Conservation (phyloP, 2,888 invertebrate genomes). For the Andrena trimmerana region DNA sequence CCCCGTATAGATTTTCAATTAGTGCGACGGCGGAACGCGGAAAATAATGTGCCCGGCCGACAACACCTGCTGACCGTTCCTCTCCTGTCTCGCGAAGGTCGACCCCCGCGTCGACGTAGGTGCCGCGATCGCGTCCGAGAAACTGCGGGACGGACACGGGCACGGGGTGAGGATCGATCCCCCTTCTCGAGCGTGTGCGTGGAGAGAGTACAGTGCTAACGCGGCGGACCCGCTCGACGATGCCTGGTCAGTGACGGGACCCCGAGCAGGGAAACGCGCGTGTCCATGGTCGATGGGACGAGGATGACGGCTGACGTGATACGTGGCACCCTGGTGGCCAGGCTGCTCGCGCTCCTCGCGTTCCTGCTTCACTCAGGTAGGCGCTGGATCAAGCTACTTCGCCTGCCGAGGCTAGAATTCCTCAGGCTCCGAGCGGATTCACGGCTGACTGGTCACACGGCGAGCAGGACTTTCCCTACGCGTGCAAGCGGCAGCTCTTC, state of each 20-base stretch:
- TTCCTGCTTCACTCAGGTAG: slow-evolving; percentile 66
- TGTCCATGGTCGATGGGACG: slow-evolving; percentile 53
- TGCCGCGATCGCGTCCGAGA: slow-evolving; percentile 5
- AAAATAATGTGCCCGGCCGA: slow-evolving; percentile 65
- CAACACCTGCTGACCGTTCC: slow-evolving; percentile 53
- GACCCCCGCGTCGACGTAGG: slow-evolving; percentile 2
- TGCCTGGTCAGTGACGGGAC: slow-evolving; percentile 55
- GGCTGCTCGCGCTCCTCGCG: slow-evolving; percentile 51
- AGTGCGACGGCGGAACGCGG: slow-evolving; percentile 60
- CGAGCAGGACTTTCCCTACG: too few relatives aligned
- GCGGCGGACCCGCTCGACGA: slow-evolving; percentile 39
- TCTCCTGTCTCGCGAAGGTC: slow-evolving; percentile 37
- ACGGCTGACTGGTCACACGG: too few relatives aligned
- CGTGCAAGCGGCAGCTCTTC: too few relatives aligned
- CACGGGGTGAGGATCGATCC: slow-evolving; percentile 38
- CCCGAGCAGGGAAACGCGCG: slow-evolving; percentile 1
- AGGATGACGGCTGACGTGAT: slow-evolving; percentile 58
- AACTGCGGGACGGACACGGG: not conserved
- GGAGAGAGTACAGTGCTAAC: slow-evolving; percentile 42
- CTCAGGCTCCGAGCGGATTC: too few relatives aligned
- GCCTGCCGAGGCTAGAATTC: not conserved
- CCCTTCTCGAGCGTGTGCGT: slow-evolving; percentile 49
- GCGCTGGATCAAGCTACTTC: not conserved
- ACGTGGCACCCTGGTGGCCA: slow-evolving; percentile 46
- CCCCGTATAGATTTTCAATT: slow-evolving; percentile 75